Percentiles rank a stretch among this genome's conserved stretches.
These are phyloP conservation scores for Poecilobothrus nobilitatus DNA, from an alignment of 2,888 invertebrate species.

Conservation along the genomic window DNA sequence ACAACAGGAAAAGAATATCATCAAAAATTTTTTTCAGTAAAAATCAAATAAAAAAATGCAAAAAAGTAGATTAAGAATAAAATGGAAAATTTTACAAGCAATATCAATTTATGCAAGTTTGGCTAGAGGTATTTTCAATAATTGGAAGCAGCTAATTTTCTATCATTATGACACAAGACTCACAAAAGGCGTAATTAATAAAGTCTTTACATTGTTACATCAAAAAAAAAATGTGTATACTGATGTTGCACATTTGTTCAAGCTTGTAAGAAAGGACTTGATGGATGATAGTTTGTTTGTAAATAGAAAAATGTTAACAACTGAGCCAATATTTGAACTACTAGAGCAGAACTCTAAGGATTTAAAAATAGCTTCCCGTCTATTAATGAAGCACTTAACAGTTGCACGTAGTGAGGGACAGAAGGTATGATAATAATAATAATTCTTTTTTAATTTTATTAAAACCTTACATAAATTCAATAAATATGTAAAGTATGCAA, in stretches of 20 bases:
- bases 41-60: too few species aligned
- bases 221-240: slow-evolving; percentile 12
- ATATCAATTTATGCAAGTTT: too few species aligned
- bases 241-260: slow-evolving; percentile 15
- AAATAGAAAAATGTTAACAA: too few species aligned
- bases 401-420: slow-evolving; percentile 11
- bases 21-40: too few species aligned
- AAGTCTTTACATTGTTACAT: slow-evolving; percentile 22
- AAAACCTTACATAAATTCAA: too few species aligned
- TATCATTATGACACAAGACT: slow-evolving; percentile 27
- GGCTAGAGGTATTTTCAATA: slow-evolving; percentile 24
- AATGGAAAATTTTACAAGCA: too few species aligned
- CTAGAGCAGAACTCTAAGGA: not conserved
- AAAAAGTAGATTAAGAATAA: too few species aligned
- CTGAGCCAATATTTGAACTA: slow-evolving; percentile 5
- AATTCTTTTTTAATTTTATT: too few species aligned
- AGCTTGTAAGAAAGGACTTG: slow-evolving; percentile 16
- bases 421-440: too few species aligned
- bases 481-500: slow-evolving; percentile 16
- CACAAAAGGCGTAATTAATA: slow-evolving; percentile 21
- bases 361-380: not conserved
- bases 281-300: slow-evolving; percentile 10
- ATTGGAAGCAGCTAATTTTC: slow-evolving; percentile 29
- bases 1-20: too few species aligned
- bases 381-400: slow-evolving; percentile 8